Conservation (phyloP, 2,113 vertebrate genomes). For the Cyanoderma ruficeps region DNA sequence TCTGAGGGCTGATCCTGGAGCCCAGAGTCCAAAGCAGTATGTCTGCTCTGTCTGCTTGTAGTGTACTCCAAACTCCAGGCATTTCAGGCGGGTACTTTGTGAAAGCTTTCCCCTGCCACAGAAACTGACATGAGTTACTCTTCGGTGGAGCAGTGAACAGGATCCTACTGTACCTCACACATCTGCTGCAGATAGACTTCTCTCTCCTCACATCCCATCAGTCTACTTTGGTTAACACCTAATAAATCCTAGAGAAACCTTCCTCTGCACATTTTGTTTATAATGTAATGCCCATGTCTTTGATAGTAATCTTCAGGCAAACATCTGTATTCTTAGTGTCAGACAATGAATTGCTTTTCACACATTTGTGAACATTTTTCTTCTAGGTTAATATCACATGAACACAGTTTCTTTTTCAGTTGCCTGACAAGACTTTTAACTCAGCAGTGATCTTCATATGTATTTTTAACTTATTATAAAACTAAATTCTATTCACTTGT, state of each 20-base stretch:
- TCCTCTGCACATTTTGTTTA: not conserved
- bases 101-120: not conserved
- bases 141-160: not conserved
- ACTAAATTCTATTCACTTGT: constrained; percentile 7
- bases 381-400: not conserved
- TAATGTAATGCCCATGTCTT: not conserved
- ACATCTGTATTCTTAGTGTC: not conserved
- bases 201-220: not conserved
- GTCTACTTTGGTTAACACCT: not conserved
- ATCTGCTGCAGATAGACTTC: not conserved
- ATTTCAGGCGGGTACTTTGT: not conserved
- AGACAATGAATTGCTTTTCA: not conserved
- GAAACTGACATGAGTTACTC: not conserved
- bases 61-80: accelerated
- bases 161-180: not conserved
- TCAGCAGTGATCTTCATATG: not conserved
- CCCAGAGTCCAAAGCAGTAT: not conserved
- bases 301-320: not conserved
- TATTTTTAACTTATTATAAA: constrained; percentile 7
- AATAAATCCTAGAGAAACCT: not conserved
- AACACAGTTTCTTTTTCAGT: not conserved
- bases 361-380: not conserved
- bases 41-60: not conserved
- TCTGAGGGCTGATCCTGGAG: not conserved
- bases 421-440: not conserved